A percentile compares a stretch with the other conserved stretches of the same genome.
phyloP scores from a whole-genome alignment of 2,888 invertebrate genomes.

The Drosophila robusta region DNA sequence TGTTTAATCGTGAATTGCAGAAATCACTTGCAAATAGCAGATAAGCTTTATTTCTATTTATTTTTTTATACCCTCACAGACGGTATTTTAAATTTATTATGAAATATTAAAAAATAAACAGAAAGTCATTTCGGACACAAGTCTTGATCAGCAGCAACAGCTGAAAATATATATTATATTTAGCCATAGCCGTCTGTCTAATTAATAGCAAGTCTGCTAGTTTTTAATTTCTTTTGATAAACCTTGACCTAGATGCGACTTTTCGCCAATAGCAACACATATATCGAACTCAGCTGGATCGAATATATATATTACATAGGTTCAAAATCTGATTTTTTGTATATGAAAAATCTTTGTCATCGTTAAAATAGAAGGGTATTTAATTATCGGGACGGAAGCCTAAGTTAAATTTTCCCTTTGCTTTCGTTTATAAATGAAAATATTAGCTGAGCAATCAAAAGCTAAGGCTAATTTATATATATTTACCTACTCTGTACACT shows the following conservation, averaged over 20 bases:
- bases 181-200: too few species aligned
- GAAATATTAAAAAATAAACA: not conserved
- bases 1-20: slow-evolving; percentile 21
- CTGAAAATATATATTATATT: too few species aligned
- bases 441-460: not conserved
- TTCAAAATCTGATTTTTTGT: too few species aligned
- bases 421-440: slow-evolving; percentile 2
- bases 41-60: slow-evolving; percentile 19
- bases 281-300: too few species aligned
- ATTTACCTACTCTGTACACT: not conserved
- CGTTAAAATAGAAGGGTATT: not conserved
- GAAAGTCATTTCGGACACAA: not conserved
- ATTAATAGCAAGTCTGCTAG: too few species aligned
- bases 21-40: slow-evolving; percentile 4
- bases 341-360: too few species aligned
- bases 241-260: too few species aligned
- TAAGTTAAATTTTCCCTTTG: not conserved
- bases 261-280: too few species aligned
- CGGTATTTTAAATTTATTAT: not conserved
- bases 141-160: not conserved
- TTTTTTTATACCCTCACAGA: not conserved
- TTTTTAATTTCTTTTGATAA: too few species aligned
- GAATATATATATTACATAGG: too few species aligned
- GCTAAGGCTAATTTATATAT: not conserved
- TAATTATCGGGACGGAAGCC: not conserved